Base-by-base conservation (phyloP, 2,113 vertebrate genomes). In the Chiloscyllium plagiosum region DNA sequence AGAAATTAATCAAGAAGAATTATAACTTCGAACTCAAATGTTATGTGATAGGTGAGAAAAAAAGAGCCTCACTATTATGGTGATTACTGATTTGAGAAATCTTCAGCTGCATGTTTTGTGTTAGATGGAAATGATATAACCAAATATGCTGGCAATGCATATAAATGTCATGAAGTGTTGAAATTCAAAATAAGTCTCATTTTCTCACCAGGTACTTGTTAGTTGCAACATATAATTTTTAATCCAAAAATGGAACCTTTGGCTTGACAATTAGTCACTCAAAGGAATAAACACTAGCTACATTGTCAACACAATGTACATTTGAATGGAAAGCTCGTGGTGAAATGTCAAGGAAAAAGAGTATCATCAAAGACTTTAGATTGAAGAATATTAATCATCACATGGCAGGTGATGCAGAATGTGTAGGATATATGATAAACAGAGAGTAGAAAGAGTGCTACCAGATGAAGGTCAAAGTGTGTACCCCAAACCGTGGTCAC, bases 231-330 rank as follows among this genome's bases (percentile, higher is more conserved):
- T 92, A 66, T 92, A 92, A 92, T 66, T 92, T 92, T n/a, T 61
- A n/a, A 66, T 92, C 89, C 89, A 92, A 92, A 92, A 92, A 92
- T 92, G 56, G 89, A 92, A 92, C 89, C 17, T n/a, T 92, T 65
- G 56, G 56, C 65, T 92, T 92, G 89, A 66, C 89, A 92, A 92
- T 66, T 92, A 92, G 89, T 66, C 61, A 92, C 89, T 92, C 89
- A 92, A 66, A 66, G 56, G 65, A 33, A 92, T 92, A 92, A 92
- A 92, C 89, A 92, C 33, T 65, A 56, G 52, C 89, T 92, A 61
- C 56, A 20, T n/a, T 65, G 33, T 92, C 61, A 66, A 92, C 17
- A n/a, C 89, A 92, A 19, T 66, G 33, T 92, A 66, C 89, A 92
- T n/a, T 66, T n/a, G n/a, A 66, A 92, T 15, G 29, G 86, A 33